Conservation (phyloP, 2,113 vertebrate species). For the Lutjanus erythropterus region DNA sequence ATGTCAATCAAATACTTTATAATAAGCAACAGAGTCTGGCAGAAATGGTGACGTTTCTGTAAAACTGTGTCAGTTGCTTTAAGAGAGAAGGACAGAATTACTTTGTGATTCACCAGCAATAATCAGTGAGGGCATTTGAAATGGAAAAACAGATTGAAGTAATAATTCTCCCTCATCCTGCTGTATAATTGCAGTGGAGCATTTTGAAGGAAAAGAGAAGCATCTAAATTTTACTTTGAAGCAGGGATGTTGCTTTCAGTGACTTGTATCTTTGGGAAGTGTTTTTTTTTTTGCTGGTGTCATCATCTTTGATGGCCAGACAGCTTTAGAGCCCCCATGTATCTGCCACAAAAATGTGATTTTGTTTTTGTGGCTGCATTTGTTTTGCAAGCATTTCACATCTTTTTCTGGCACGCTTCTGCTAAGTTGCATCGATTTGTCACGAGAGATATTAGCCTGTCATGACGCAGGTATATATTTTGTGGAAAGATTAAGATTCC, state of each 20-base stretch:
- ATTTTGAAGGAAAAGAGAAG: constrained; percentile 25
- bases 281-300: constrained; percentile 40
- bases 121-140: constrained; percentile 35
- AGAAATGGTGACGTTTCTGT: constrained; percentile 9
- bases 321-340: constrained; percentile 52
- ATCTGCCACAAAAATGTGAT: constrained; percentile 67
- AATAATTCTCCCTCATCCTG: constrained; percentile 35
- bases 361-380: constrained; percentile 76
- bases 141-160: constrained; percentile 40
- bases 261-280: constrained; percentile 50
- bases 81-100: constrained; percentile 3
- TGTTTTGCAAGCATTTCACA: constrained; percentile 69
- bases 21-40: neutral
- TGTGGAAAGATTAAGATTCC: constrained; percentile 70
- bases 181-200: constrained; percentile 29
- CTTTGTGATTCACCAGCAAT: constrained; percentile 29
- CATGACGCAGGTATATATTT: constrained; percentile 62
- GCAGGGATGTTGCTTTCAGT: neutral
- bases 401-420: constrained; percentile 44
- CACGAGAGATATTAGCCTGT: constrained; percentile 70
- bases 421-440: constrained; percentile 70
- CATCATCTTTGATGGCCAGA: constrained; percentile 65
- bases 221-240: constrained; percentile 44
- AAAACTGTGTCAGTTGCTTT: constrained; percentile 7
- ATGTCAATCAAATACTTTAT: neutral